Conservation (phyloP, 2,888 invertebrate species). For the Coecobrya sp. region DNA sequence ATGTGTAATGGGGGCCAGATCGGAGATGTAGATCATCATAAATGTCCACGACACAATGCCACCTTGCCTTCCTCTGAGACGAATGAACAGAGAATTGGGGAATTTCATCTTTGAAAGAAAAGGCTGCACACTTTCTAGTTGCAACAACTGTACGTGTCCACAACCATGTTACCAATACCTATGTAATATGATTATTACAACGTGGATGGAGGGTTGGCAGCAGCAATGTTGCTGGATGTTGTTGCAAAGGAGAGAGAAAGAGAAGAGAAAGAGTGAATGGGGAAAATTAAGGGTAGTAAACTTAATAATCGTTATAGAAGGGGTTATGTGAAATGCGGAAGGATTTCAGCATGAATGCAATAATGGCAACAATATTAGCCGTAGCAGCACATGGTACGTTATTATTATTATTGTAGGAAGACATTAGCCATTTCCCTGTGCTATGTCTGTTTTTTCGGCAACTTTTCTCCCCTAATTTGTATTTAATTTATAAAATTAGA, state of each 20-base stretch:
- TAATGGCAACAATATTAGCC: no score
- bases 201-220: background rate
- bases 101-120: background rate
- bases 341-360: background rate
- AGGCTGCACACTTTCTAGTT: conserved; percentile 2
- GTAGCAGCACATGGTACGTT: background rate
- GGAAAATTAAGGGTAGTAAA: background rate
- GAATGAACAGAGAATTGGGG: conserved; percentile 45
- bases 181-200: conserved; percentile 20
- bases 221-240: background rate
- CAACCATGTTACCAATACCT: conserved; percentile 31
- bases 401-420: background rate
- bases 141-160: no score
- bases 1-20: conserved; percentile 77
- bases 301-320: conserved; percentile 11
- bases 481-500: conserved; percentile 59
- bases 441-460: background rate
- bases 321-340: conserved; percentile 4
- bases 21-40: conserved; percentile 83
- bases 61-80: conserved; percentile 53
- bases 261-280: background rate
- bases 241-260: background rate
- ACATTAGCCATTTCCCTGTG: background rate
- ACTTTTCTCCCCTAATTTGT: conserved; percentile 20
- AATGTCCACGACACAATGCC: conserved; percentile 83